A percentile compares a stretch with the other conserved stretches of the same genome.
Evolutionary conservation across 1,140 invertebrate species (phyloP).

Genomic region (Parapsyche elsis): DNA sequence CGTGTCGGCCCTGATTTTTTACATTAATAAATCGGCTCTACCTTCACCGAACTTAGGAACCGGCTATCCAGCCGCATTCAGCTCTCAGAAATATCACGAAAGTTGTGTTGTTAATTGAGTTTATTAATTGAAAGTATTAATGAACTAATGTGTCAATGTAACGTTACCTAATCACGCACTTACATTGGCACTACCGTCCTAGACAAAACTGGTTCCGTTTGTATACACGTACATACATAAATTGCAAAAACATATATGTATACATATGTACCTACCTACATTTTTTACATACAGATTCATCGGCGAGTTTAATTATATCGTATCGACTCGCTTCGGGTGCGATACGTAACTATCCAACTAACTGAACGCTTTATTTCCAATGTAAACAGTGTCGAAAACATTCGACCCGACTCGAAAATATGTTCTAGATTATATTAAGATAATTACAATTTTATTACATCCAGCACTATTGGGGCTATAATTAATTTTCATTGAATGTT

Average conservation of each 20-base stretch:
- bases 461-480: background rate
- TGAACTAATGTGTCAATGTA: slow-evolving; percentile 23
- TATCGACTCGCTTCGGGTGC: background rate
- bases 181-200: background rate
- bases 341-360: background rate
- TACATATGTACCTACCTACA: too few relatives aligned
- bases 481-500: background rate
- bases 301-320: background rate
- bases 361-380: slow-evolving; percentile 3
- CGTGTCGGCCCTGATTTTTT: background rate
- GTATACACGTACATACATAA: background rate
- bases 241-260: background rate
- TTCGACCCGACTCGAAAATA: background rate
- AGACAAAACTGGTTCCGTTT: background rate
- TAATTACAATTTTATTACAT: slow-evolving; percentile 10
- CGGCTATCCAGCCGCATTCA: background rate
- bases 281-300: background rate
- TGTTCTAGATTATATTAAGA: slow-evolving; percentile 17
- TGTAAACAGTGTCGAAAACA: slow-evolving; percentile 17
- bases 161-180: slow-evolving; percentile 24
- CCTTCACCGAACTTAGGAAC: background rate
- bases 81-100: slow-evolving; percentile 5
- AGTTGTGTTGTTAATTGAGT: slow-evolving; percentile 18
- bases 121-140: slow-evolving; percentile 25
- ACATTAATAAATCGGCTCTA: background rate